Percentiles rank a stretch among this genome's conserved stretches.
Conservation (phyloP, 2,888 invertebrate genomes). For the Aromia moschata region DNA sequence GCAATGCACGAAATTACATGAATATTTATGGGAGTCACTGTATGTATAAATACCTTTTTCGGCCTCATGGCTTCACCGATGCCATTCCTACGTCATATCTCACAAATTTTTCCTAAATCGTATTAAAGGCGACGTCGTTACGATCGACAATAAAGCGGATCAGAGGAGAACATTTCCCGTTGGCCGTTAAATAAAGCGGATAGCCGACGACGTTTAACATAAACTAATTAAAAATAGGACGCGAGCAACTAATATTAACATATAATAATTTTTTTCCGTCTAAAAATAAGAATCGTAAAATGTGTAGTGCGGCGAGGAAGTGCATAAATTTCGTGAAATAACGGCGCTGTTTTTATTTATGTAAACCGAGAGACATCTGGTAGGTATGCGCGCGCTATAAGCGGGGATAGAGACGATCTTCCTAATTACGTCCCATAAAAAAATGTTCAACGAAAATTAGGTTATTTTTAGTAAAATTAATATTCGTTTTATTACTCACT, state of each 20-base stretch:
- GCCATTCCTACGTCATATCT: too few species aligned
- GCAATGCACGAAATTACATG: too few species aligned
- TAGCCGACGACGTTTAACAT: background rate
- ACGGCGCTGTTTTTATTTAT: slow-evolving; percentile 14
- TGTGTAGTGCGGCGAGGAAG: slow-evolving; percentile 1
- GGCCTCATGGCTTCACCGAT: too few species aligned
- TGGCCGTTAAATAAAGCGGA: background rate
- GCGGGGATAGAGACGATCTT: too few species aligned
- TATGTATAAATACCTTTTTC: too few species aligned
- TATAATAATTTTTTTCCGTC: slow-evolving; percentile 1
- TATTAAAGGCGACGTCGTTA: background rate
- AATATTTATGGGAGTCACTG: too few species aligned
- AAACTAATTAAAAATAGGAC: slow-evolving; percentile 9
- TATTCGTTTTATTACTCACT: too few species aligned
- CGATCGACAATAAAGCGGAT: background rate
- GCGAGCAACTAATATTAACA: slow-evolving; percentile 1
- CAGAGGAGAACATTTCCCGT: background rate
- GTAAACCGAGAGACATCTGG: slow-evolving; percentile 10
- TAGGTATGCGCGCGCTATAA: too few species aligned
- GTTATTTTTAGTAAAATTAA: too few species aligned
- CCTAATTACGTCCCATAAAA: too few species aligned
- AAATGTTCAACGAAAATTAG: too few species aligned
- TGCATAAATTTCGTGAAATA: slow-evolving; percentile 12
- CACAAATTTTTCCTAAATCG: too few species aligned
- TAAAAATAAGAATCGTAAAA: slow-evolving; percentile 11